phyloP scores from a whole-genome alignment of 2,888 invertebrate species.

The Leptinotarsa rubiginosa region DNA sequence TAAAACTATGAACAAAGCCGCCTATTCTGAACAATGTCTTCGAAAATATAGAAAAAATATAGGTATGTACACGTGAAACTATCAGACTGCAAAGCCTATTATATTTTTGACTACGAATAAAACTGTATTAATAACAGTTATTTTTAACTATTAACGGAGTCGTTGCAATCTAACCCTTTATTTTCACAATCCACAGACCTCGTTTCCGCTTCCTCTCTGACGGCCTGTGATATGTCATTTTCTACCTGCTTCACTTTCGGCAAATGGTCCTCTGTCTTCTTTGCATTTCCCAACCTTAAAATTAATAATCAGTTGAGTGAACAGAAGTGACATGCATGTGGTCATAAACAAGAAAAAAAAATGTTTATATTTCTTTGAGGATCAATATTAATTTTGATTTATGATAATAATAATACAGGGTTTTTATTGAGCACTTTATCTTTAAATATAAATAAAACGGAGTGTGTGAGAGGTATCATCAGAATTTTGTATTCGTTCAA shows the following conservation, averaged over 20 bases:
- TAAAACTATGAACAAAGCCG: not conserved
- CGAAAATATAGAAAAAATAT: slow-evolving; percentile 21
- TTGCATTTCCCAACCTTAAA: slow-evolving; percentile 54
- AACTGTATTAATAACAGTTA: slow-evolving; percentile 37
- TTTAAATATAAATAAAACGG: too few species aligned
- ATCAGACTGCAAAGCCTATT: slow-evolving; percentile 31
- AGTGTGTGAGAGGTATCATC: too few species aligned
- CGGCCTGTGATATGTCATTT: slow-evolving; percentile 34
- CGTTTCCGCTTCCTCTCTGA: slow-evolving; percentile 46
- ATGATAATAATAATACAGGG: too few species aligned
- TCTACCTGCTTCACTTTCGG: slow-evolving; percentile 23
- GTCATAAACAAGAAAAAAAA: not conserved
- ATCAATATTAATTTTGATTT: too few species aligned
- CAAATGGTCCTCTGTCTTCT: slow-evolving; percentile 12
- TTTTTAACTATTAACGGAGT: slow-evolving; percentile 44
- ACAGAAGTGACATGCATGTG: not conserved
- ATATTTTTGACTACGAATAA: slow-evolving; percentile 24
- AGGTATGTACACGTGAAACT: slow-evolving; percentile 20
- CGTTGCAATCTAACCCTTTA: slow-evolving; percentile 47
- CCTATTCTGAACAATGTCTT: not conserved
- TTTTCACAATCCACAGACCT: slow-evolving; percentile 49
- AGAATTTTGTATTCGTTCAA: too few species aligned
- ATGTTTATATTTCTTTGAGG: too few species aligned
- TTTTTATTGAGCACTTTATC: too few species aligned
- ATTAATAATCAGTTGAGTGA: not conserved